Evolutionary conservation across 2,113 vertebrate species (phyloP).

Genomic region (Cettia cetti): DNA sequence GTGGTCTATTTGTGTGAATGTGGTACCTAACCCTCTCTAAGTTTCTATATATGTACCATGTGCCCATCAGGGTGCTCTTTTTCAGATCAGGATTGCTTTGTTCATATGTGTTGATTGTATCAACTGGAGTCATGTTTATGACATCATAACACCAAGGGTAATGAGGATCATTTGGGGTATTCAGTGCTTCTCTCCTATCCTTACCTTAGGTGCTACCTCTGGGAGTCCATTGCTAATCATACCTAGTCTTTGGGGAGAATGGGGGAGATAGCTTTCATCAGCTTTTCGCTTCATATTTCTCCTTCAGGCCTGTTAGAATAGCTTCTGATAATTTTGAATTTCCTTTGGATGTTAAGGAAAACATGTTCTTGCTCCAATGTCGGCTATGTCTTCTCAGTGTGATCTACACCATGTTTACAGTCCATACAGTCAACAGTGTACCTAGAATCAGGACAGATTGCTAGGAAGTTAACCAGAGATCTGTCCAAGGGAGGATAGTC

Average conservation of each 20-base stretch:
- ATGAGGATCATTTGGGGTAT: neutral
- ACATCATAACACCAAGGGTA: neutral
- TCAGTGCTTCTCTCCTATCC: neutral
- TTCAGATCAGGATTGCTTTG: neutral
- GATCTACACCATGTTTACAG: neutral
- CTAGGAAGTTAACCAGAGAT: neutral
- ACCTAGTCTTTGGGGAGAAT: neutral
- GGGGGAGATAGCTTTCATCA: neutral
- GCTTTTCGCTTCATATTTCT: neutral
- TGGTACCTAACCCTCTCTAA: neutral
- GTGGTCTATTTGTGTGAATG: neutral
- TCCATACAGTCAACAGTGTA: neutral
- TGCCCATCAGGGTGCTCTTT: neutral
- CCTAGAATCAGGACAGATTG: neutral
- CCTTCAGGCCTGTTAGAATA: neutral
- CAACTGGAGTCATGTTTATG: neutral
- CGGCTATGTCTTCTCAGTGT: accelerated
- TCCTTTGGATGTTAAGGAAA: neutral
- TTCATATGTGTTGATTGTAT: neutral
- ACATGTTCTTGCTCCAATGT: neutral
- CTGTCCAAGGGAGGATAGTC: neutral
- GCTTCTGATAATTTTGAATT: neutral
- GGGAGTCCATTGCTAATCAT: neutral
- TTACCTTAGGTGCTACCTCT: neutral
- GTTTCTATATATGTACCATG: neutral